Percentiles rank a stretch among this genome's conserved stretches.
Evolutionary conservation across 2,113 vertebrate genomes (phyloP).

Genomic region (Ovibos moschatus): DNA sequence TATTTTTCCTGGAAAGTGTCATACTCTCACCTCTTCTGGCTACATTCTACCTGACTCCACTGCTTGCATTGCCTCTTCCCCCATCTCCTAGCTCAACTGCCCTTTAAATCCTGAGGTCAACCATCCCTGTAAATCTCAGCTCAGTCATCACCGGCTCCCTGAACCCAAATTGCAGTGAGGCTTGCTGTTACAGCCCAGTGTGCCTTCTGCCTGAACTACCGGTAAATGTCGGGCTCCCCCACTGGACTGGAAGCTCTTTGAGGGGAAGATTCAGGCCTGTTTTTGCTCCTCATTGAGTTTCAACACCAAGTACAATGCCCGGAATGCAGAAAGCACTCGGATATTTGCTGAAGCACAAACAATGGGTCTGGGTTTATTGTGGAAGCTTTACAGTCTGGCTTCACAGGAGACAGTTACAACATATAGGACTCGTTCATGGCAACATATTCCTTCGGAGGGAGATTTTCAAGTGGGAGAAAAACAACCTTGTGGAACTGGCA

Average conservation of each 20-base stretch:
- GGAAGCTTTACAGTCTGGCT: constrained; percentile 53
- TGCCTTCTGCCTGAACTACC: background rate
- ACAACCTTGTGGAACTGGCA: constrained; percentile 54
- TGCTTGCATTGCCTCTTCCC: background rate
- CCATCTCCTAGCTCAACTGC: background rate
- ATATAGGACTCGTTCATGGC: constrained; percentile 38
- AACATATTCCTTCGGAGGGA: constrained; percentile 49
- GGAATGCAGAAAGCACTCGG: background rate
- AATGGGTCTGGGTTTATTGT: constrained; percentile 15
- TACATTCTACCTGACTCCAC: background rate
- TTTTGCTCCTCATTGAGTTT: background rate
- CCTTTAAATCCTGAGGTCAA: background rate
- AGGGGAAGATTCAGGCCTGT: background rate
- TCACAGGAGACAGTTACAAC: constrained; percentile 43
- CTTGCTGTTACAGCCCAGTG: background rate
- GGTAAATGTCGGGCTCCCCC: background rate
- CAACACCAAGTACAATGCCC: background rate
- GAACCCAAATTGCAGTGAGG: background rate
- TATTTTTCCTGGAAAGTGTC: background rate
- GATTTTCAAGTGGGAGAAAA: constrained; percentile 57
- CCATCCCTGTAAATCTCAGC: background rate
- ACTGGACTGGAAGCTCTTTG: background rate
- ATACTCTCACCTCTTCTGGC: background rate
- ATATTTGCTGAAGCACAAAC: background rate
- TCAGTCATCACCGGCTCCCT: background rate